Base-by-base conservation (phyloP, 2,113 vertebrate species). In the Desmodus rotundus region DNA sequence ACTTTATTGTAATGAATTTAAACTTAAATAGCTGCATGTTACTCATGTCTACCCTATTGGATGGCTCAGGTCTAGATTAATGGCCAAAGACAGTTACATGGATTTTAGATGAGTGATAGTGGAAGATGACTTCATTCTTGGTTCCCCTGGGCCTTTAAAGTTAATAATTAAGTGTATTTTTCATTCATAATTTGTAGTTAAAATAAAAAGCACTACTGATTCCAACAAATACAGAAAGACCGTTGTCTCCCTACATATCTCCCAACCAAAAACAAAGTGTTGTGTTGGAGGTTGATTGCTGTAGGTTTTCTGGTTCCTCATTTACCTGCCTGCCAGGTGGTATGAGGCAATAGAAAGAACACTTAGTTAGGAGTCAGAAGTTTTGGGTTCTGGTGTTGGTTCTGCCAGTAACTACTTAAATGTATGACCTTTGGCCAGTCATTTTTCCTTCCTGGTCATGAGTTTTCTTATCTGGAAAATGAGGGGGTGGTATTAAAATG, bases 391-490 rank as follows among this genome's bases (percentile, higher is more conserved):
- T 97, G 76, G 68, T 84, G 54, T 93, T 5, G 65, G 80, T 89
- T 96, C 65, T 96, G 65, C 93, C 84, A 72, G 38, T 68, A 82
- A 89, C 77, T 67, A 45, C 87, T 90, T 36, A 81, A 74, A 58
- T 67, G 45, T 26, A 15, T 97, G 94, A 96, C 89, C 95, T 97
- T 96, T 93, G 54, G 58, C 87, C 70, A 45, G 82, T 94, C 87
- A 73, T 70, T 87, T 95, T 96, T 85, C 76, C 92, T 96, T 77
- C 81, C n/a, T 70, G 68, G 85, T 68, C 70, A 56, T 91, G 73
- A 26, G 56, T 92, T 84, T 97, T 89, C 78, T 96, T 56, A 45
- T 78, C 61, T 97, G 93, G 95, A 97, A 97, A 96, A 56, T 95
- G 92, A 96, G 96, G 87, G 93, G 84, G 94, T 96, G 76, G 41